Percentiles rank a stretch among this genome's conserved stretches.
Conservation (phyloP, 2,113 vertebrate genomes). For the Atrichornis clamosus region DNA sequence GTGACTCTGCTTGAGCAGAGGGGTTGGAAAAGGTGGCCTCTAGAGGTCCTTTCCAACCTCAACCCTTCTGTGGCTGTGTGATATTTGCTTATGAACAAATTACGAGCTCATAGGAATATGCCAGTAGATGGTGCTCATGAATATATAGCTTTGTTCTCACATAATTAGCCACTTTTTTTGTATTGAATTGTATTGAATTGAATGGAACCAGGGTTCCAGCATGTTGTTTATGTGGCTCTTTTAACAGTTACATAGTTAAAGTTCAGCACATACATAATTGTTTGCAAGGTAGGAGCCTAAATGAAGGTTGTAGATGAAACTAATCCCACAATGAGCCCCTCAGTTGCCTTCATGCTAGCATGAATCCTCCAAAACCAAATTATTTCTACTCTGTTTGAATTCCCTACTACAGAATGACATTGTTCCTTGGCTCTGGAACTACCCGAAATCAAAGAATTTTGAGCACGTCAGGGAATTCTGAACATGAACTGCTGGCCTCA, state of each 20-base stretch:
- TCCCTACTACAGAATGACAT: neutral
- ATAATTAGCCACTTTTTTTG: neutral
- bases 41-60: neutral
- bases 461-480: neutral
- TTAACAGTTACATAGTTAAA: neutral
- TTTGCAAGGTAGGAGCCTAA: neutral
- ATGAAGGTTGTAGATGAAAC: neutral
- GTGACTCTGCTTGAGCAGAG: neutral
- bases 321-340: neutral
- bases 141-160: neutral
- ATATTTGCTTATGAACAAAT: neutral
- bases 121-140: constrained; percentile 9
- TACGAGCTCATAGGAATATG: neutral
- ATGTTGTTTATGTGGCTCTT: neutral
- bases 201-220: neutral
- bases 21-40: neutral
- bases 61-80: neutral
- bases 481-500: neutral
- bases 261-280: neutral
- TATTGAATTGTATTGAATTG: too few relatives aligned
- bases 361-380: neutral
- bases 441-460: constrained; percentile 7
- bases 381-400: neutral
- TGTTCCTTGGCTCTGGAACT: neutral
- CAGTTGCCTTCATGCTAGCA: neutral